Percentiles rank a stretch among this genome's conserved stretches.
Conservation (phyloP, 2,888 invertebrate species). For the Acanthosepion lycidas region DNA sequence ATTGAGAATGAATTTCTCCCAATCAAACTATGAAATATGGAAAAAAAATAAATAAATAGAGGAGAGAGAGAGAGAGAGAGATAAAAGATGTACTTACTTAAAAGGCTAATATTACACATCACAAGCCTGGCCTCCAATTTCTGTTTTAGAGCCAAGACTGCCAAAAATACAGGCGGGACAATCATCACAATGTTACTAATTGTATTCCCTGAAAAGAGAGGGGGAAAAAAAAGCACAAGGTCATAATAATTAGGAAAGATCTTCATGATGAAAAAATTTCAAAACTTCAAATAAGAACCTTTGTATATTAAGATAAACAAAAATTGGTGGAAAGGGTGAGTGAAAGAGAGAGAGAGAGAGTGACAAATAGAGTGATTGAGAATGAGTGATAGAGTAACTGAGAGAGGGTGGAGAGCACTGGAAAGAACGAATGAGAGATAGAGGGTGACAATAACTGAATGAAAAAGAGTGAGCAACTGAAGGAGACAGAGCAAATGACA, state of each 20-base stretch:
- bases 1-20: neutral
- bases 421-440: no score
- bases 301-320: neutral
- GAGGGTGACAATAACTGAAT: no score
- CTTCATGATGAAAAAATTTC: neutral
- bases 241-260: neutral
- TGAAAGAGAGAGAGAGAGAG: neutral
- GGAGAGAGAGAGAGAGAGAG: constrained; percentile 44
- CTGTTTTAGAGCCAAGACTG: constrained; percentile 70
- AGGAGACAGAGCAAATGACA: neutral
- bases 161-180: constrained; percentile 75
- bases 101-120: constrained; percentile 72
- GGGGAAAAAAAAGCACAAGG: neutral
- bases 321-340: neutral
- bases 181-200: constrained; percentile 77
- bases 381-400: neutral
- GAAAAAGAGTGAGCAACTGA: no score
- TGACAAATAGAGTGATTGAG: neutral
- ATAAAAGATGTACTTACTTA: constrained; percentile 67
- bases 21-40: neutral
- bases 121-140: constrained; percentile 74
- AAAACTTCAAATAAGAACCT: neutral
- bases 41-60: neutral
- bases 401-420: neutral
- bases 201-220: constrained; percentile 76